phyloP scores from a whole-genome alignment of 1,140 invertebrate genomes.

The Temnothorax nylanderi region DNA sequence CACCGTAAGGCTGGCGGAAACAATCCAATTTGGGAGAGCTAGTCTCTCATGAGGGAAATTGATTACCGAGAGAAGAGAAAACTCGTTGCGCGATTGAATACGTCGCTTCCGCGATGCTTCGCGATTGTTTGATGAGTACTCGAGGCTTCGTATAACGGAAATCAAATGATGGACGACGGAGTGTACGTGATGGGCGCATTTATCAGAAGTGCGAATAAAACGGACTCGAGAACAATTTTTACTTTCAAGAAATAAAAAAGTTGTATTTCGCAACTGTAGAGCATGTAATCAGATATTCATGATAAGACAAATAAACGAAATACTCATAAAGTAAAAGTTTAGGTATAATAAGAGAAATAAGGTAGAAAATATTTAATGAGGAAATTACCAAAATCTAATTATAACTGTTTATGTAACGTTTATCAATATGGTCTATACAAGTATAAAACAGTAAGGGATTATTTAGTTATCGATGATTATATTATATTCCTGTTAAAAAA shows the following conservation, averaged over 20 bases:
- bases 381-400: neutral
- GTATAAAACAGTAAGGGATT: neutral
- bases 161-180: conserved; percentile 9
- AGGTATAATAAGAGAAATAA: neutral
- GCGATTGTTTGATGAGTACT: conserved; percentile 27
- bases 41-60: conserved; percentile 72
- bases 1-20: conserved; percentile 21
- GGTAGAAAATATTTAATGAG: neutral
- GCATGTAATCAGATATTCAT: neutral
- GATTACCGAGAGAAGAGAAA: conserved; percentile 73
- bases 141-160: conserved; percentile 51
- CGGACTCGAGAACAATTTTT: neutral
- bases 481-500: neutral
- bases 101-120: conserved; percentile 66
- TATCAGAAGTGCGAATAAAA: neutral
- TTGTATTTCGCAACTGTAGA: neutral
- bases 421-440: neutral
- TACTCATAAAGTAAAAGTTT: neutral
- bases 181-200: neutral
- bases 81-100: conserved; percentile 64
- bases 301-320: neutral
- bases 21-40: conserved; percentile 35
- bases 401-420: neutral
- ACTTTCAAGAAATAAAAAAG: neutral
- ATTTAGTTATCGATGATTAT: neutral